Evolutionary conservation across 1,140 invertebrate genomes (phyloP).

Genomic region (Lysiphlebus fabarum): DNA sequence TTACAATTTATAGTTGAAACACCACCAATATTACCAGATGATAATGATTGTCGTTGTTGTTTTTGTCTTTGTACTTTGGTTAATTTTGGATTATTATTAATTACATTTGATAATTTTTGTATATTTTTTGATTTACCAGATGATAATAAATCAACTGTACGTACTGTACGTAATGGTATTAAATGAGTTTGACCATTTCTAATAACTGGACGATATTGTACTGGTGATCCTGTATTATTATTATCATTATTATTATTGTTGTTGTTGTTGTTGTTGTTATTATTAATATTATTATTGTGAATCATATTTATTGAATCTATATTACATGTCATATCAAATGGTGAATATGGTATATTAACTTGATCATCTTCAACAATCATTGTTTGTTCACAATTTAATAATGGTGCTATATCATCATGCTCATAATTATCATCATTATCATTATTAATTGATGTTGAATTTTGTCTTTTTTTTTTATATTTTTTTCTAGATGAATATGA

Average conservation of each 20-base stretch:
- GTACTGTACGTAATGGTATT: slow-evolving; percentile 18
- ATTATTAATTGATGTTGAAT: background rate
- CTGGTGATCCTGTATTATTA: too few species aligned
- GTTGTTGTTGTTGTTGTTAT: too few species aligned
- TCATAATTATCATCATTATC: slow-evolving; percentile 7
- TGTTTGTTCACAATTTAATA: slow-evolving; percentile 40
- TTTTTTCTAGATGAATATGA: background rate
- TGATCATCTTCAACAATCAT: slow-evolving; percentile 44
- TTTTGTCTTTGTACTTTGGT: background rate
- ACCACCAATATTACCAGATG: too few species aligned
- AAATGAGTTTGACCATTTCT: slow-evolving; percentile 11
- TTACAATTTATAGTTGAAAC: too few species aligned
- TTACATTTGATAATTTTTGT: background rate
- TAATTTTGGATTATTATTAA: too few species aligned
- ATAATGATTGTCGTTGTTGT: too few species aligned
- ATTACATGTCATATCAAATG: too few species aligned
- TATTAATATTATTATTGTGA: too few species aligned
- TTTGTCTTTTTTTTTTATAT: slow-evolving; percentile 20
- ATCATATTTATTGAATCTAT: too few species aligned
- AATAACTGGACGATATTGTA: slow-evolving; percentile 20
- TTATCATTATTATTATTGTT: too few species aligned
- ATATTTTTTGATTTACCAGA: slow-evolving; percentile 9
- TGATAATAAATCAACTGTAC: slow-evolving; percentile 15
- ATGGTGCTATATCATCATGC: slow-evolving; percentile 26
- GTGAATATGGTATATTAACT: slow-evolving; percentile 6